Conservation (phyloP, 1,140 invertebrate species). For the Pentalonia nigronervosa region DNA sequence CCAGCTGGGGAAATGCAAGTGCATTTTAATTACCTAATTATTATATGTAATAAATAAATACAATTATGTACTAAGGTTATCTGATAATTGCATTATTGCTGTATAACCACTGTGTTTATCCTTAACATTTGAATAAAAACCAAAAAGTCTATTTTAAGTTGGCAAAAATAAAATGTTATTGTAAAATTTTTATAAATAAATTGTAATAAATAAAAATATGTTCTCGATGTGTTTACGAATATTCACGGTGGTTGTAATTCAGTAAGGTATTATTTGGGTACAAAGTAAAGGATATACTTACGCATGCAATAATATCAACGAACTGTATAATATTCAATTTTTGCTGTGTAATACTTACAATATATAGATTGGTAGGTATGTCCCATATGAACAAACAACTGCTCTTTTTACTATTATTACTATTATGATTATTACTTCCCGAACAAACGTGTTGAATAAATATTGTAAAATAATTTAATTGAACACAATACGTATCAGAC, state of each 20-base stretch:
- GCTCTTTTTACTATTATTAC: neutral
- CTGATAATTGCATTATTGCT: neutral
- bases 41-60: neutral
- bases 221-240: neutral
- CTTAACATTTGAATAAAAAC: neutral
- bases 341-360: neutral
- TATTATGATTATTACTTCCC: neutral
- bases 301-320: neutral
- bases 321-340: neutral
- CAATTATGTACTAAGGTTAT: neutral
- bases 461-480: neutral
- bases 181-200: neutral
- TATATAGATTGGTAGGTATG: neutral
- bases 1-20: neutral
- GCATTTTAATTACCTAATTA: neutral
- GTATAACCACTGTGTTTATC: neutral
- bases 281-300: neutral
- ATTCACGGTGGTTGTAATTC: neutral
- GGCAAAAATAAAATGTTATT: neutral
- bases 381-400: neutral
- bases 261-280: neutral
- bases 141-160: neutral
- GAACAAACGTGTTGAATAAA: neutral
- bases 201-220: neutral
- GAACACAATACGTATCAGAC: neutral